Base-by-base conservation (phyloP, 2,888 invertebrate genomes). In the Orthosia cruda region DNA sequence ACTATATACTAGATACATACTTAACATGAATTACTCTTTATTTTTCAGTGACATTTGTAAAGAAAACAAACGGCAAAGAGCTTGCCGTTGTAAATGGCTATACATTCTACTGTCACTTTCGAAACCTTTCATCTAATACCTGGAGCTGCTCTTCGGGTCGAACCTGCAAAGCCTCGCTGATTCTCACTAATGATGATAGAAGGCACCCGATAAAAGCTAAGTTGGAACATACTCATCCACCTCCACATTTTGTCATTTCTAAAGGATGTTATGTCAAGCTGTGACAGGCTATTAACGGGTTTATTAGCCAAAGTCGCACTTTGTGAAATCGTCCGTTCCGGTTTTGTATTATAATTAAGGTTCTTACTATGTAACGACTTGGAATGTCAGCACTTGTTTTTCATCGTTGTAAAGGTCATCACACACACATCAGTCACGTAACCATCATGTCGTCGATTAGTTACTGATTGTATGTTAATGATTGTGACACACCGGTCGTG, bases 141-240 rank as follows among this genome's bases (percentile, higher is more conserved):
- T 92, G 91, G 91, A 83, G 79, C 9, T 92, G 92, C 54, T 90
- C 91, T 0, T 84, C 81, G 12, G 89, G 90, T 0, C 83, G 87
- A 13, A 63, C 72, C 4, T 91, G 92, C 57, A 86, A 83, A 47
- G 88, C 91, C 72, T 71, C 83, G 9, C 69, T 91, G 18, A 81
- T 85, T 18, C 66, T 68, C 18, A 77, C 66, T 20, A 85, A 52
- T 5, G 63, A 72, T 57, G 40, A 54, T 13, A 12, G 7, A 23
- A 63, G 81, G 12, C 1, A 1, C 2, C 26, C 75, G 62, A 4
- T 61, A 13, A 61, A 59, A 47, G n/a, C 72, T 23, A 75, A 75
- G 16, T 26, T 73, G 20, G 32, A 54, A 47, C 72, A 73, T 74
- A 58, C 9, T 16, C 71, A 72, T 50, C 16, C n/a, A 16, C 23